Evolutionary conservation across 35 echinoderm and acorn worm genomes (phyloP).

Genomic region (Stichopus chloronotus): DNA sequence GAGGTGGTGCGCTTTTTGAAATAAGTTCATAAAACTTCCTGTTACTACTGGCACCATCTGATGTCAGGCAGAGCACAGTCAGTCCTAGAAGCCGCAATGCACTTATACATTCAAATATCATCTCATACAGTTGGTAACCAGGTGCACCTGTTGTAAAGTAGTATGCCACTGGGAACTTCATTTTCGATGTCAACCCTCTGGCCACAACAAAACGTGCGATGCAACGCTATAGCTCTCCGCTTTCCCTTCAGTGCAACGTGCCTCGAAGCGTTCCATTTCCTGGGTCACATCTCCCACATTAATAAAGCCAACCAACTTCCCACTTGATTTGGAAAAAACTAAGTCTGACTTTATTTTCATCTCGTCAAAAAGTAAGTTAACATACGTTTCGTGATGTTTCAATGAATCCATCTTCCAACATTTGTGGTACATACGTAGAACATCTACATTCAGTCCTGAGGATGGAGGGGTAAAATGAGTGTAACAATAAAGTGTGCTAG

Average conservation of each 20-base stretch:
- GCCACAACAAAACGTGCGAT: slow-evolving; percentile 16
- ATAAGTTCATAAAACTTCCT: slow-evolving; percentile 21
- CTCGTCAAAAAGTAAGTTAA: slow-evolving; percentile 48
- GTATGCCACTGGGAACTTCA: slow-evolving; percentile 42
- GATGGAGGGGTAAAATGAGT: slow-evolving; percentile 13
- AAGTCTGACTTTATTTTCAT: slow-evolving; percentile 46
- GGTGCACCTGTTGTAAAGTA: not conserved
- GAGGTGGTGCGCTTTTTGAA: not conserved
- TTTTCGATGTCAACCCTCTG: slow-evolving; percentile 10
- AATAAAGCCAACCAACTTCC: slow-evolving; percentile 32
- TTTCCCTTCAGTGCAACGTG: not conserved
- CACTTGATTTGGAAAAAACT: slow-evolving; percentile 15
- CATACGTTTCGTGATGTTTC: not conserved
- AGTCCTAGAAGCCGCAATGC: not conserved
- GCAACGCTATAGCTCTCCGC: not conserved
- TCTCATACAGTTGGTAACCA: not conserved
- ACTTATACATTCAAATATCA: not conserved
- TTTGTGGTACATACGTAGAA: not conserved
- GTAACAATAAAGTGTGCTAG: slow-evolving; percentile 19
- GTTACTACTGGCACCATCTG: slow-evolving; percentile 27
- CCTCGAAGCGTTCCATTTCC: slow-evolving; percentile 4
- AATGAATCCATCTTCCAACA: not conserved
- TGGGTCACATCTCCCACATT: not conserved
- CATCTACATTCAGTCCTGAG: not conserved
- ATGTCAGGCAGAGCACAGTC: not conserved